Percentiles rank a stretch among this genome's conserved stretches.
Evolutionary conservation across 2,113 vertebrate genomes (phyloP).

Genomic region (Dicentrarchus labrax): DNA sequence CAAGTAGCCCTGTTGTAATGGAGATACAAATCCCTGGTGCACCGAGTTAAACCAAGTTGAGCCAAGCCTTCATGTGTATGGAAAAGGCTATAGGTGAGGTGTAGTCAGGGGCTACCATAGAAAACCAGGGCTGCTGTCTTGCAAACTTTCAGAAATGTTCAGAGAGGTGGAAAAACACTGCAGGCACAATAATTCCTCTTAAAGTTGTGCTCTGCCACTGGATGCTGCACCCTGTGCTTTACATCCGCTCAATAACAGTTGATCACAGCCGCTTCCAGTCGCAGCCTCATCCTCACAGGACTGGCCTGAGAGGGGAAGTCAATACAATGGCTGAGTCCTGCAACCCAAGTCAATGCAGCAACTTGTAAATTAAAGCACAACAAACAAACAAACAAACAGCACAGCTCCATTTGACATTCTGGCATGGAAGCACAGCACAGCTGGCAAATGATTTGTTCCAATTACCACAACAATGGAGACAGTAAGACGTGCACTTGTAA

Average conservation of each 20-base stretch:
- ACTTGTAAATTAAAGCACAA: neutral
- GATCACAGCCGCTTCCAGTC: slow-evolving; percentile 1
- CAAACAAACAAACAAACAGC: slow-evolving; percentile 3
- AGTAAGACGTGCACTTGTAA: neutral
- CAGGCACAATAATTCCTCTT: slow-evolving; percentile 11
- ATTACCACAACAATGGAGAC: slow-evolving; percentile 12
- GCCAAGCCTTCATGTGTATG: no score
- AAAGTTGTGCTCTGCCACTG: neutral
- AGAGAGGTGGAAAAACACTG: slow-evolving; percentile 8
- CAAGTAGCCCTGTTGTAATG: no score
- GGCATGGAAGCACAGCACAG: neutral
- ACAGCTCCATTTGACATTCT: slow-evolving; percentile 7
- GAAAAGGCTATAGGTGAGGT: neutral
- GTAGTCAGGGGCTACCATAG: neutral
- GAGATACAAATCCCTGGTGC: no score
- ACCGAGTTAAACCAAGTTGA: no score
- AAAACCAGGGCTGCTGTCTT: neutral
- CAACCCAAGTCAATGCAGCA: neutral
- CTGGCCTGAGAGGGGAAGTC: neutral
- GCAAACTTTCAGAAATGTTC: neutral
- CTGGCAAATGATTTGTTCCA: slow-evolving; percentile 26
- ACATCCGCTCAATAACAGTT: slow-evolving; percentile 19
- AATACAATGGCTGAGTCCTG: neutral
- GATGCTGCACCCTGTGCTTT: slow-evolving; percentile 19
- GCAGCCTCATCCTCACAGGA: neutral